Evolutionary conservation across 2,113 vertebrate species (phyloP), one percentile per base, ranked within the genome.

Genomic region (Mus pahari): DNA sequence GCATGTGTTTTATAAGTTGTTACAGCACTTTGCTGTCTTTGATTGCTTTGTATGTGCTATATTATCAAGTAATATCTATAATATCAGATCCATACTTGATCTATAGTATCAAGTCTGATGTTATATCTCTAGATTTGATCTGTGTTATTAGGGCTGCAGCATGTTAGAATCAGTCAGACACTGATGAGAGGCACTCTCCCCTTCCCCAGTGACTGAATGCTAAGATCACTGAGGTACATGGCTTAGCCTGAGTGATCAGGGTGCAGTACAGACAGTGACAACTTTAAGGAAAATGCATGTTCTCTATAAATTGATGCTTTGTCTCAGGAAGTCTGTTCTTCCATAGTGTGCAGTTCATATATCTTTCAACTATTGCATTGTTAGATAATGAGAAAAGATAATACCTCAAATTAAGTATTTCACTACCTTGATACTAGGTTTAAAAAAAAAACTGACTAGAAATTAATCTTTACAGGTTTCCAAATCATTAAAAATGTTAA

Each of bases 401-500:
- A 64, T 64, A 66, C 36, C 22, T 79, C 68, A 93, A 31, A 62
- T 74, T 86, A 90, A 89, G 68, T 31, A 66, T 95, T 93, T 68
- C 6, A 68, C 66, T 68, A 68, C 31, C 36, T 16, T 68, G 31
- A 68, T 68, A 36, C 66, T 68, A 68, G 14, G 66, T 68, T 68
- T n/a, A n/a, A 4, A 31, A 36, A 68, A 68, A 53, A 68, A 83
- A 89, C 91, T 78, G 10, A 42, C 53, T 82, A 45, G 17, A 45
- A 94, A 73, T 87, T 82, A 53, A 84, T 79, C 55, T 92, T 84
- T 45, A 70, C 53, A 26, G 22, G 87, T 93, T 62, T 71, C 81
- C n/a, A 94, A 39, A 60, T 94, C 50, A 90, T 93, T 87, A 64
- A 93, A 96, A 62, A 48, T 87, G 86, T 86, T 95, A 90, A 77